phyloP scores from a whole-genome alignment of 2,113 vertebrate species.

The Scytalopus superciliaris region DNA sequence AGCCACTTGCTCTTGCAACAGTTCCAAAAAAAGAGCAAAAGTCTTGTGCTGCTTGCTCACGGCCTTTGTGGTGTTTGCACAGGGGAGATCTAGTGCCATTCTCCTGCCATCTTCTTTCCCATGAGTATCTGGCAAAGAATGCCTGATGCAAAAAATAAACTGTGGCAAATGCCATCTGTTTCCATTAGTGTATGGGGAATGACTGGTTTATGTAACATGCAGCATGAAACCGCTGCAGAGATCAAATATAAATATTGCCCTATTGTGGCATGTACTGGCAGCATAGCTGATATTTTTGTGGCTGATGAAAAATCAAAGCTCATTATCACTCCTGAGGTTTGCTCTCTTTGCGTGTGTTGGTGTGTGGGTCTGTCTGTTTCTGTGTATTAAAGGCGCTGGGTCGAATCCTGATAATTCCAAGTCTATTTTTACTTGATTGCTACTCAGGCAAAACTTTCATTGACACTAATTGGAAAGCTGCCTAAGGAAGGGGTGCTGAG shows the following conservation, averaged over 20 bases:
- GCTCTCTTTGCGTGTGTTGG: neutral
- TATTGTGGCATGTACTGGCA: neutral
- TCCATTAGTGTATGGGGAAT: conserved; percentile 56
- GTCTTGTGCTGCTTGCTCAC: neutral
- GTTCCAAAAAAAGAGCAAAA: conserved; percentile 20
- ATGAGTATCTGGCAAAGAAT: conserved; percentile 48
- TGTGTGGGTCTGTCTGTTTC: neutral
- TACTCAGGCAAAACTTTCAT: conserved; percentile 31
- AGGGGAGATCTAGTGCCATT: conserved; percentile 7
- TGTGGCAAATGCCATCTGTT: conserved; percentile 6
- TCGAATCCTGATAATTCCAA: neutral
- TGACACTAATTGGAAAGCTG: conserved; percentile 39
- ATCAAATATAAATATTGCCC: conserved; percentile 31
- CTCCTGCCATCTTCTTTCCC: conserved; percentile 43
- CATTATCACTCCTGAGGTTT: conserved; percentile 21
- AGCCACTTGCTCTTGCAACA: neutral
- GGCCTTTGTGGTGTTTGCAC: neutral
- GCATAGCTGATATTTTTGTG: conserved; percentile 37
- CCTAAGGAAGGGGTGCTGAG: neutral
- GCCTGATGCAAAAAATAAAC: conserved; percentile 59
- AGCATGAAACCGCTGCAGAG: neutral
- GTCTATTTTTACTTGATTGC: conserved; percentile 39
- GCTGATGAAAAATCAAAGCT: conserved; percentile 48
- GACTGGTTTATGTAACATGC: conserved; percentile 41
- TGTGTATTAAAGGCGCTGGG: neutral